Percentiles rank a stretch among this genome's conserved stretches.
Evolutionary conservation across 2,797 vertebrate species (phyloP).

Genomic region (Delichon dasypus): DNA sequence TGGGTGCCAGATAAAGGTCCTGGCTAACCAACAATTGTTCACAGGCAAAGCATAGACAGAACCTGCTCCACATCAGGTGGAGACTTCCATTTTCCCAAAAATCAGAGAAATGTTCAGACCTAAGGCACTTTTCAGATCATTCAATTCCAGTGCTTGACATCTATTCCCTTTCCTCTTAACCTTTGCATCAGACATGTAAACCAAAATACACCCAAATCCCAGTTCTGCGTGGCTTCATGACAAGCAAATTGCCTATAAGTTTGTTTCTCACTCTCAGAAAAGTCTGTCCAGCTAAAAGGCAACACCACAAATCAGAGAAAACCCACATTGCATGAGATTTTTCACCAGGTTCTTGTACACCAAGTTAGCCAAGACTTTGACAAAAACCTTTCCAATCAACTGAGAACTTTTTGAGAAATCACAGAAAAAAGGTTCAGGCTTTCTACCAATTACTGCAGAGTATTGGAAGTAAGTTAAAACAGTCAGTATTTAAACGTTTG

Average conservation of each 20-base stretch:
- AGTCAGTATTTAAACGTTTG: slow-evolving; percentile 14
- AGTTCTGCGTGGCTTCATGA: neutral
- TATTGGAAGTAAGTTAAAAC: neutral
- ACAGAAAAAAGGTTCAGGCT: neutral
- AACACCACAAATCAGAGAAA: neutral
- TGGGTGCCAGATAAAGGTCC: neutral
- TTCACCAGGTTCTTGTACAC: neutral
- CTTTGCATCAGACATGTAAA: neutral
- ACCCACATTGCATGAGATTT: neutral
- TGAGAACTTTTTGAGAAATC: neutral
- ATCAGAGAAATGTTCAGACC: neutral
- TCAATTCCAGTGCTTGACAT: neutral
- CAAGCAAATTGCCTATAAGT: neutral
- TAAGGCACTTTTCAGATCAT: neutral
- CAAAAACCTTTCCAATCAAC: neutral
- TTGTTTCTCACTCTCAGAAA: neutral
- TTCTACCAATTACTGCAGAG: neutral
- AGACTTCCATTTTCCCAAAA: neutral
- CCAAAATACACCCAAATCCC: neutral
- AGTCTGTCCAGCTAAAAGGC: neutral
- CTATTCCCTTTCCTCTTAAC: neutral
- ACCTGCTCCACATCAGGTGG: neutral
- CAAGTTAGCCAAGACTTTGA: neutral
- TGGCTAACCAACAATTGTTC: neutral
- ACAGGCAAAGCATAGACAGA: neutral